Evolutionary conservation across 2,888 invertebrate genomes (phyloP).

Genomic region (Sphaeridia pumilis): DNA sequence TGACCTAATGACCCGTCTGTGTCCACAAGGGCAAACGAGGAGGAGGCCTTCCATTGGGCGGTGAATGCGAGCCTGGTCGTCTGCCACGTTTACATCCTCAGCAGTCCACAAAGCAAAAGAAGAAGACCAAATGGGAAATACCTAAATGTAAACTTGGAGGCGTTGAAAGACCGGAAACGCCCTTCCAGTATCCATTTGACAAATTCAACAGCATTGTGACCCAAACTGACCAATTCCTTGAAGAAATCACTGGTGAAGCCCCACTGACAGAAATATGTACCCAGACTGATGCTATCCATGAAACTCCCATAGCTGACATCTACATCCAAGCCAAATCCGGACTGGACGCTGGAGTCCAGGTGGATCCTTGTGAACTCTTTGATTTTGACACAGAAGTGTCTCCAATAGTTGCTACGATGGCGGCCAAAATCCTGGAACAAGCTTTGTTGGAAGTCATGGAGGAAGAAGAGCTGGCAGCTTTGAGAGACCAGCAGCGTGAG

Average conservation of each 20-base stretch:
- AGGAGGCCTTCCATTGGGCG: too few relatives aligned
- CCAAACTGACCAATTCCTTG: slow-evolving; percentile 23
- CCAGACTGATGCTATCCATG: slow-evolving; percentile 19
- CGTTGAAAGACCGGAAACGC: slow-evolving; percentile 7
- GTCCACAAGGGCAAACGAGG: too few relatives aligned
- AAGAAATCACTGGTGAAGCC: slow-evolving; percentile 19
- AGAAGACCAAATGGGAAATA: not conserved
- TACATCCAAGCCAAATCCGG: slow-evolving; percentile 20
- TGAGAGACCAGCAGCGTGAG: slow-evolving; percentile 18
- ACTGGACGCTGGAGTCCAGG: slow-evolving; percentile 19
- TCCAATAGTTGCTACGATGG: slow-evolving; percentile 25
- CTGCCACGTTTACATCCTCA: too few relatives aligned
- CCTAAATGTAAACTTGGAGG: slow-evolving; percentile 2
- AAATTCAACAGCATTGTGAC: not conserved
- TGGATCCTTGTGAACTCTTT: slow-evolving; percentile 26
- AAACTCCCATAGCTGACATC: slow-evolving; percentile 11
- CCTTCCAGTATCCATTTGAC: slow-evolving; percentile 3
- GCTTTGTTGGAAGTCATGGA: slow-evolving; percentile 29
- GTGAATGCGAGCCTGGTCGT: too few relatives aligned
- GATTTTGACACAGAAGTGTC: slow-evolving; percentile 23
- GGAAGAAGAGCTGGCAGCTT: slow-evolving; percentile 26
- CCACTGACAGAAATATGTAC: slow-evolving; percentile 13
- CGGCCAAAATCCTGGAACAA: slow-evolving; percentile 25
- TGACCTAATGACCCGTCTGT: not conserved
- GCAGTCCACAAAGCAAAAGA: too few relatives aligned